These are phyloP conservation scores for Littorina saxatilis DNA, from an alignment of 1,140 invertebrate genomes.

Conservation along the genomic window DNA sequence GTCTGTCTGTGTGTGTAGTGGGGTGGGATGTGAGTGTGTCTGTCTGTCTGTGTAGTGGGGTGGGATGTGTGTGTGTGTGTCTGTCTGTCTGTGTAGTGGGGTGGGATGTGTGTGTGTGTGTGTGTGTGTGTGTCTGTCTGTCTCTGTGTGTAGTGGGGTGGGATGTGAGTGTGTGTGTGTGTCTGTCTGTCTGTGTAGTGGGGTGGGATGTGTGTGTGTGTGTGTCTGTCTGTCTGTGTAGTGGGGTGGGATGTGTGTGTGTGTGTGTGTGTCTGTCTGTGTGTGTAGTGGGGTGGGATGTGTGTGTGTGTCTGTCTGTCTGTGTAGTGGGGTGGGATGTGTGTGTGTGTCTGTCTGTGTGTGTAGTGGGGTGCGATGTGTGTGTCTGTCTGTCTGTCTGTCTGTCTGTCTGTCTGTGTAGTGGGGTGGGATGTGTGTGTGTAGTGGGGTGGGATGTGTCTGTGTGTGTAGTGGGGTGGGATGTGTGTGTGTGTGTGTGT, in stretches of 20 bases:
- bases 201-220: conserved; percentile 32
- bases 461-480: not conserved
- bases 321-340: not conserved
- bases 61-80: no score
- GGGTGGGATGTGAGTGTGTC: no score
- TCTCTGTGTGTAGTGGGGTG: conserved; percentile 22
- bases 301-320: conserved; percentile 19
- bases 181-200: no score
- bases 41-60: no score
- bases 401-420: no score
- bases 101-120: conserved; percentile 26
- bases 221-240: conserved; percentile 25
- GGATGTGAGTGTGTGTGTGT: no score
- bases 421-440: not conserved
- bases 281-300: conserved; percentile 8
- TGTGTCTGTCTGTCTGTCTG: conserved; percentile 23
- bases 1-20: no score
- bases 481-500: not conserved
- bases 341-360: conserved; percentile 23
- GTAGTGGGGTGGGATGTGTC: not conserved
- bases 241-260: no score
- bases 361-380: not conserved
- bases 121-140: conserved; percentile 21
- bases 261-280: conserved; percentile 29
- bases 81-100: no score